phyloP scores from a whole-genome alignment of 2,797 vertebrate species.

The Echiichthys vipera region DNA sequence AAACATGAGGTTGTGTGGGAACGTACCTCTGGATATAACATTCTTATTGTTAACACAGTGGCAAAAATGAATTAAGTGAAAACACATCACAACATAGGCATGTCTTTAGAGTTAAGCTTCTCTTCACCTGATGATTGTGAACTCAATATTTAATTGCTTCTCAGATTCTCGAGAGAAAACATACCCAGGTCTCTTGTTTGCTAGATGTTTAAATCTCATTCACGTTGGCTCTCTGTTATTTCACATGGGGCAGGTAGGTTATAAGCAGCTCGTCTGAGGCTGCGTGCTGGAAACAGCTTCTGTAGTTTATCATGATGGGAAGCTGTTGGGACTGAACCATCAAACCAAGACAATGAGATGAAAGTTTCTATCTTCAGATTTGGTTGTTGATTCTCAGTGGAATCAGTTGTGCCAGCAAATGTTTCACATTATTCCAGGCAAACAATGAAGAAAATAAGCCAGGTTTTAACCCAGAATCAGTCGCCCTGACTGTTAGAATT shows the following conservation, averaged over 20 bases:
- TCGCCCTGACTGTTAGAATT: too few species aligned
- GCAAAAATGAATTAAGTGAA: background rate
- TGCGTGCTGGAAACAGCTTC: slow-evolving; percentile 21
- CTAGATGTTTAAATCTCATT: slow-evolving; percentile 49
- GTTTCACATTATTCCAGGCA: background rate
- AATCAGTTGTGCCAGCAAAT: background rate
- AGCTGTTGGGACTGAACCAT: slow-evolving; percentile 22
- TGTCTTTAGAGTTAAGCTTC: slow-evolving; percentile 19
- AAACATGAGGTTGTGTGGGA: background rate
- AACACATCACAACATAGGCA: background rate
- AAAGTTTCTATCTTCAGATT: slow-evolving; percentile 22
- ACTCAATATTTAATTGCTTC: slow-evolving; percentile 30
- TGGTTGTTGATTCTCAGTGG: slow-evolving; percentile 8
- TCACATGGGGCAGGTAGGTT: slow-evolving; percentile 37
- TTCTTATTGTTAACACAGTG: background rate
- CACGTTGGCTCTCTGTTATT: slow-evolving; percentile 30
- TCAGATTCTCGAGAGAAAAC: slow-evolving; percentile 26
- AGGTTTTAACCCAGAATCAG: background rate
- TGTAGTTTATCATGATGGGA: slow-evolving; percentile 7
- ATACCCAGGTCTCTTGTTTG: slow-evolving; percentile 8
- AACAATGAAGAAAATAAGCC: background rate
- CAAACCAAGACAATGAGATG: slow-evolving; percentile 36
- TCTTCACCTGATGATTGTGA: slow-evolving; percentile 23
- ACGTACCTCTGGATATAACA: background rate
- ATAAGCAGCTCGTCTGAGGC: slow-evolving; percentile 25